Percentiles rank a stretch among this genome's conserved stretches.
phyloP scores from a whole-genome alignment of 2,113 vertebrate species.

The Emydura subglobosa region DNA sequence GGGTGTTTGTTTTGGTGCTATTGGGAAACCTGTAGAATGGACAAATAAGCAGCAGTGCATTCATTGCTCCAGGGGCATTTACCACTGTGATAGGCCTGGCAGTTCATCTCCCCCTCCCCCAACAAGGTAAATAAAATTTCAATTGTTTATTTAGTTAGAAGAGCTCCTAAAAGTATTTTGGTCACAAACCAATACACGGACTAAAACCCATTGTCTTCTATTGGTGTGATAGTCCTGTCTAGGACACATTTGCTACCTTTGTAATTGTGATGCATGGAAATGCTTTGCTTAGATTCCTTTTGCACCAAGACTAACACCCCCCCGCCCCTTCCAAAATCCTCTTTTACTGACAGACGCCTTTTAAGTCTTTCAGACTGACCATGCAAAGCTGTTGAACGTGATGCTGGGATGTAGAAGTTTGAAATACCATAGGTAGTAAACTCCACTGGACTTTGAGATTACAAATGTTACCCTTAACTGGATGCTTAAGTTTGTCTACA shows the following conservation, averaged over 20 bases:
- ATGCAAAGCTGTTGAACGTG: neutral
- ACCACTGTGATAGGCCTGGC: neutral
- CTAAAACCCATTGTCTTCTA: neutral
- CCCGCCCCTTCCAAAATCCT: neutral
- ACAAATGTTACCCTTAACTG: neutral
- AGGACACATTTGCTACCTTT: neutral
- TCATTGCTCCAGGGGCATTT: neutral
- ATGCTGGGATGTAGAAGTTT: neutral
- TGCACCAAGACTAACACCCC: neutral
- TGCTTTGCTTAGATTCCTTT: neutral
- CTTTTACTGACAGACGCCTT: neutral
- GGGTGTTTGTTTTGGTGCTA: constrained; percentile 11
- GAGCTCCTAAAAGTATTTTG: neutral
- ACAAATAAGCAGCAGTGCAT: neutral
- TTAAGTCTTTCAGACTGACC: neutral
- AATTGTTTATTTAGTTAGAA: neutral
- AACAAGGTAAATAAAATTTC: neutral
- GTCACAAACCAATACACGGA: neutral
- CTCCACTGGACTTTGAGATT: neutral
- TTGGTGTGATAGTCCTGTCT: neutral
- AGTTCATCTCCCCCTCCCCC: neutral
- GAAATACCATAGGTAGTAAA: neutral
- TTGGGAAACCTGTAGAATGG: constrained; percentile 7
- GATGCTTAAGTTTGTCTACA: neutral
- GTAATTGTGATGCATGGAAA: neutral